A percentile compares a stretch with the other conserved stretches of the same genome.
phyloP scores from a whole-genome alignment of 2,113 vertebrate genomes.

The Engystomops pustulosus region DNA sequence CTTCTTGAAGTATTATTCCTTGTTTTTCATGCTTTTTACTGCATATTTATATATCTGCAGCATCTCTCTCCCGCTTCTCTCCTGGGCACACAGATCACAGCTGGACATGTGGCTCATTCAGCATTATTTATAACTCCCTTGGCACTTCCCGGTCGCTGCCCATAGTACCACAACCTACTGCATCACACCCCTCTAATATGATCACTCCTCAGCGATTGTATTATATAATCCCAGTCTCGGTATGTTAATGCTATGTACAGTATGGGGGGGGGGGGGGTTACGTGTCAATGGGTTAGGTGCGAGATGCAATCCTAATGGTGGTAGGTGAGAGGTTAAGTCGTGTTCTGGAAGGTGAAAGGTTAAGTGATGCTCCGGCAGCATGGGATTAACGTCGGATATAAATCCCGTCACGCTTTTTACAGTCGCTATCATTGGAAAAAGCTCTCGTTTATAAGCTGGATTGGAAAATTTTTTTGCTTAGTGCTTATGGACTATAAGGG shows the following conservation, averaged over 20 bases:
- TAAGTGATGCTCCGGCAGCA: conserved; percentile 43
- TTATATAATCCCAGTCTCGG: too few relatives aligned
- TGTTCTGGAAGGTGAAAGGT: conserved; percentile 19
- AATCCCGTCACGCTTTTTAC: conserved; percentile 32
- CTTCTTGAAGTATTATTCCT: background rate
- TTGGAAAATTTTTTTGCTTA: conserved; percentile 34
- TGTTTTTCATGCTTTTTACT: background rate
- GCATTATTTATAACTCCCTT: background rate
- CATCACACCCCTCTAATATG: background rate
- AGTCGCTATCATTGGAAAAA: conserved; percentile 37
- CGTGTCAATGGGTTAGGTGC: background rate
- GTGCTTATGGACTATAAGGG: background rate
- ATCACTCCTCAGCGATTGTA: too few relatives aligned
- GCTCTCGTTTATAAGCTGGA: conserved; percentile 39
- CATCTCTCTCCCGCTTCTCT: background rate
- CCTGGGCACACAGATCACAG: background rate
- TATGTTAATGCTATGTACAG: too few relatives aligned
- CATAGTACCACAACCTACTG: background rate
- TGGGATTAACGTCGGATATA: conserved; percentile 37
- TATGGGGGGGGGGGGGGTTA: too few relatives aligned
- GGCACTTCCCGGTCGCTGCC: background rate
- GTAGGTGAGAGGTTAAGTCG: background rate
- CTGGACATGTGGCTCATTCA: background rate
- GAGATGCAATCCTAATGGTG: too few relatives aligned
- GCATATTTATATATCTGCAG: too few relatives aligned